Evolutionary conservation across 2,888 invertebrate genomes (phyloP).

Genomic region (Callimorpha dominula): DNA sequence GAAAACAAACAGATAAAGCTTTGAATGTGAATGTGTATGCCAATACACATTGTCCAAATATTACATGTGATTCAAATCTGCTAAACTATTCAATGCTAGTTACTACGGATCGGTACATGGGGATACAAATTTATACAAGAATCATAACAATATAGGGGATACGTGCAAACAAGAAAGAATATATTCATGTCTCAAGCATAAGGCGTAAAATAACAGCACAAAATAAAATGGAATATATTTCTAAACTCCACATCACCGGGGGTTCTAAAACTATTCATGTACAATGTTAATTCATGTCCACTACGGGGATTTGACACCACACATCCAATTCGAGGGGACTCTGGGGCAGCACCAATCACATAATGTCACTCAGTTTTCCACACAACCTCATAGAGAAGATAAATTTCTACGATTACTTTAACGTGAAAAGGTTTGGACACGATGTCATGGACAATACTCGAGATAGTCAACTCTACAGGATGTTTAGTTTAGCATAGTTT

Average conservation of each 20-base stretch:
- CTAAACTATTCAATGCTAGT: conserved; percentile 61
- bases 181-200: conserved; percentile 67
- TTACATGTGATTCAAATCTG: conserved; percentile 60
- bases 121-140: conserved; percentile 52
- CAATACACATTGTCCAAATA: conserved; percentile 57
- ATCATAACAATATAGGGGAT: conserved; percentile 52
- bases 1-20: conserved; percentile 87
- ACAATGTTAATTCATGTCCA: conserved; percentile 68
- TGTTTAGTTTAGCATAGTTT: background rate
- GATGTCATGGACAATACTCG: conserved; percentile 36
- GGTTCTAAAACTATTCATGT: conserved; percentile 64
- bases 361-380: conserved; percentile 73
- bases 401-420: conserved; percentile 10
- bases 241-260: conserved; percentile 71
- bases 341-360: conserved; percentile 87
- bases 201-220: conserved; percentile 65
- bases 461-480: conserved; percentile 37
- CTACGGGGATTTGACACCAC: conserved; percentile 77
- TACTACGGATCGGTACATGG: conserved; percentile 60
- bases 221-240: conserved; percentile 68
- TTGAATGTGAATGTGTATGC: conserved; percentile 65
- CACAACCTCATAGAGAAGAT: conserved; percentile 78
- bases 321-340: conserved; percentile 77
- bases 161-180: conserved; percentile 63
- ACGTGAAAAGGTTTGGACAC: conserved; percentile 21